phyloP scores from a whole-genome alignment of 2,888 invertebrate genomes.

The Drepanosiphum platanoidis region DNA sequence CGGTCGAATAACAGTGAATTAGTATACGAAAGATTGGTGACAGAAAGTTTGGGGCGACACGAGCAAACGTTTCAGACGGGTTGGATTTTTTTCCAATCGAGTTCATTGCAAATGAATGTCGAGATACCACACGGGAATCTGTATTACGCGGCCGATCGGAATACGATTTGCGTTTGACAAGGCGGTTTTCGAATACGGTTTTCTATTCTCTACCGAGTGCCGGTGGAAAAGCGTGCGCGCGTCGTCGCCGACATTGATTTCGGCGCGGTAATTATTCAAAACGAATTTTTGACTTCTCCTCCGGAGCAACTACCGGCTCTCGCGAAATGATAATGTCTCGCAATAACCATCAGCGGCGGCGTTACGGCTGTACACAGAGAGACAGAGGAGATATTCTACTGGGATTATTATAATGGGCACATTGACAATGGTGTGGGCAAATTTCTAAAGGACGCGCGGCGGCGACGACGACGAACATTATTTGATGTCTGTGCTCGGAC shows the following conservation, averaged over 20 bases:
- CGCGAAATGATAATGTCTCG: conserved; percentile 39
- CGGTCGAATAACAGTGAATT: too few species aligned
- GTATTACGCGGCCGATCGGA: too few species aligned
- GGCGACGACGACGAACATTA: neutral
- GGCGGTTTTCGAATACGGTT: too few species aligned
- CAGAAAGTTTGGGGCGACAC: too few species aligned
- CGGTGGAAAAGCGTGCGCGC: too few species aligned
- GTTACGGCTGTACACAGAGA: neutral
- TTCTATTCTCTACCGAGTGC: too few species aligned
- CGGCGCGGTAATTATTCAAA: conserved; percentile 32
- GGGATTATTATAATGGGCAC: conserved; percentile 51
- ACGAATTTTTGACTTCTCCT: conserved; percentile 21
- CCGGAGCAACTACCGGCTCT: neutral
- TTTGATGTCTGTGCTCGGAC: conserved; percentile 49
- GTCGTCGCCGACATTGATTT: neutral
- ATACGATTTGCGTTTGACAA: too few species aligned
- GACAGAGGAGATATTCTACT: conserved; percentile 15
- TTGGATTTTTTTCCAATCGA: too few species aligned
- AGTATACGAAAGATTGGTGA: too few species aligned
- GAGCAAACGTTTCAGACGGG: too few species aligned
- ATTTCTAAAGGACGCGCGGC: conserved; percentile 35
- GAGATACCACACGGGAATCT: too few species aligned
- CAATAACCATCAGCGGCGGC: conserved; percentile 42
- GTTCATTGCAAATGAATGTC: too few species aligned
- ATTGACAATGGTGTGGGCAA: conserved; percentile 43